Evolutionary conservation across 2,888 invertebrate genomes (phyloP).

Genomic region (Linnaemya vulpina): DNA sequence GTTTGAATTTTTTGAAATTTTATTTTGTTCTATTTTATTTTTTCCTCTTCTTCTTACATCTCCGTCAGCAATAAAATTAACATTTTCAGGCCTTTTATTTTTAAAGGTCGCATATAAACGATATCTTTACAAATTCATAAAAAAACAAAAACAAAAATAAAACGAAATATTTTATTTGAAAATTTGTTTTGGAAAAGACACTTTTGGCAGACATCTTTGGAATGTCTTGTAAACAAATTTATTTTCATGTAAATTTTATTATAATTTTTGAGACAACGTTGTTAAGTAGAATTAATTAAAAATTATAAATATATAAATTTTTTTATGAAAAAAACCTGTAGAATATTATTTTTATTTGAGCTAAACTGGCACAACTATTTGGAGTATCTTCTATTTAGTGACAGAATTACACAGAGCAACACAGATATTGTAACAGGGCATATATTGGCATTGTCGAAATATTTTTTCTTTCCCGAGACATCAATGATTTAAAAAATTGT

Average conservation of each 20-base stretch:
- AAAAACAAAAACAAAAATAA: background rate
- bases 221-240: background rate
- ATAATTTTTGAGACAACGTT: background rate
- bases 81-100: constrained; percentile 10
- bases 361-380: too few species aligned
- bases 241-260: background rate
- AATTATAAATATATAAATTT: background rate
- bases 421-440: too few species aligned
- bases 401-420: too few species aligned
- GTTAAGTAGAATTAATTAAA: background rate
- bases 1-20: background rate
- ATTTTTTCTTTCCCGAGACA: too few species aligned
- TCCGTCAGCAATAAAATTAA: background rate
- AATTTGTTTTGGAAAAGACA: background rate
- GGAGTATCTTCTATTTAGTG: too few species aligned
- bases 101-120: constrained; percentile 31
- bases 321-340: background rate
- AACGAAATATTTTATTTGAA: background rate
- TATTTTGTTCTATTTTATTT: background rate
- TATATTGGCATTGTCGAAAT: too few species aligned
- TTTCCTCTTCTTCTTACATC: background rate
- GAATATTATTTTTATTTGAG: background rate
- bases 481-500: too few species aligned
- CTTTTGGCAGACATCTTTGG: background rate
- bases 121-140: background rate